Evolutionary conservation across 2,797 vertebrate species (phyloP).

Genomic region (Glossophaga mutica): DNA sequence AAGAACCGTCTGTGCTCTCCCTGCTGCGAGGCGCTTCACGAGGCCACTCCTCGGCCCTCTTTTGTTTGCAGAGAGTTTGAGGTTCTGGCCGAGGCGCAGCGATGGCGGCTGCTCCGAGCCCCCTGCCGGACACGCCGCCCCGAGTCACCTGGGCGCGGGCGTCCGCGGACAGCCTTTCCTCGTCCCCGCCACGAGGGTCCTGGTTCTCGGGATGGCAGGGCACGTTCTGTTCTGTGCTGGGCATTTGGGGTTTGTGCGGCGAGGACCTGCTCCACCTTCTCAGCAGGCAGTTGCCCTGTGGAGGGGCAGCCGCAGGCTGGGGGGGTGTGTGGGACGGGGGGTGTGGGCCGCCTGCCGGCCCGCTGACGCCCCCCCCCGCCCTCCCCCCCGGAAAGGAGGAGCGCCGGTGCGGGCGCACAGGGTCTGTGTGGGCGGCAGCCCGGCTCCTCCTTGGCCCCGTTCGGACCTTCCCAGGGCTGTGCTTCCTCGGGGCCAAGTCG

Average conservation of each 20-base stretch:
- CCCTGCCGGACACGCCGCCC: not conserved
- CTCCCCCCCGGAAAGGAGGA: not conserved
- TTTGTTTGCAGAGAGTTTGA: not conserved
- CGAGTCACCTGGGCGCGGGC: accelerated
- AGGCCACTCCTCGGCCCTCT: accelerated
- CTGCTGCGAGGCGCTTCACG: accelerated
- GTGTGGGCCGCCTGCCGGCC: accelerated
- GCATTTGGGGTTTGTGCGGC: not conserved
- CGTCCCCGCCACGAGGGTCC: accelerated
- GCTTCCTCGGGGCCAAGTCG: not conserved
- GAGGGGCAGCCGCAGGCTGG: accelerated
- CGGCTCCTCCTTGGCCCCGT: not conserved
- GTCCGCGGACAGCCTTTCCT: not conserved
- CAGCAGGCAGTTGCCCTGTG: not conserved
- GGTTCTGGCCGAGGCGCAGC: not conserved
- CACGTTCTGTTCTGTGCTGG: not conserved
- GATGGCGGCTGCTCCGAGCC: not conserved
- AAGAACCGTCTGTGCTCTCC: accelerated
- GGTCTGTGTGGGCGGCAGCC: not conserved
- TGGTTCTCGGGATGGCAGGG: not conserved
- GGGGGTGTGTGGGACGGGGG: accelerated
- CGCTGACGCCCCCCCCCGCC: accelerated
- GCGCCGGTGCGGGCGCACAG: too few species aligned
- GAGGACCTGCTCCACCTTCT: too few species aligned
- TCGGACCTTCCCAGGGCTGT: accelerated